These are phyloP conservation scores for Pogona vitticeps DNA, from an alignment of 2,113 vertebrate genomes.

Conservation along the genomic window DNA sequence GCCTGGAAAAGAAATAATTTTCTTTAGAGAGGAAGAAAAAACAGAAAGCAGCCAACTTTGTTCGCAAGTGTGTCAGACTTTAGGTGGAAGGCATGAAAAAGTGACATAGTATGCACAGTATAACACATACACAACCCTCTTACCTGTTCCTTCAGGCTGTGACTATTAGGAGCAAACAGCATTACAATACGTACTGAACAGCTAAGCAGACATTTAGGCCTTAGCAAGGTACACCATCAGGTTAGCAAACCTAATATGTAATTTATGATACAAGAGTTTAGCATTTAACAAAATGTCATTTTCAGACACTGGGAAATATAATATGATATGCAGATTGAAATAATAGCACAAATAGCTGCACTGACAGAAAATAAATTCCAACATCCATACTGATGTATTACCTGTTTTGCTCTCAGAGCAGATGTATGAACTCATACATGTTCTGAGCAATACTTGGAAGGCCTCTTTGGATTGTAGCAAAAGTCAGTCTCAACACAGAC, in stretches of 20 bases:
- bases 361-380: no score
- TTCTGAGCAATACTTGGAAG: no score
- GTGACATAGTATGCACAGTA: no score
- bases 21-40: not conserved
- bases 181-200: not conserved
- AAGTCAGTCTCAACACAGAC: no score
- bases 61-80: not conserved
- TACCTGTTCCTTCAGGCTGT: not conserved
- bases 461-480: no score
- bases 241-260: not conserved
- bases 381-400: no score
- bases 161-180: not conserved
- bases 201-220: not conserved
- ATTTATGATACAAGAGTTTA: not conserved
- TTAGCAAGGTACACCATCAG: not conserved
- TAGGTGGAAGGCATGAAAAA: not conserved
- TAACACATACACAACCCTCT: not conserved
- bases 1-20: not conserved
- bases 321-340: no score
- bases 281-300: no score
- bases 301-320: no score
- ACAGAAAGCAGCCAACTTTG: not conserved
- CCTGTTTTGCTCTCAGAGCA: no score
- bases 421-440: no score
- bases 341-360: no score